phyloP scores from a whole-genome alignment of 1,140 invertebrate species.

The Frieseomelitta varia region DNA sequence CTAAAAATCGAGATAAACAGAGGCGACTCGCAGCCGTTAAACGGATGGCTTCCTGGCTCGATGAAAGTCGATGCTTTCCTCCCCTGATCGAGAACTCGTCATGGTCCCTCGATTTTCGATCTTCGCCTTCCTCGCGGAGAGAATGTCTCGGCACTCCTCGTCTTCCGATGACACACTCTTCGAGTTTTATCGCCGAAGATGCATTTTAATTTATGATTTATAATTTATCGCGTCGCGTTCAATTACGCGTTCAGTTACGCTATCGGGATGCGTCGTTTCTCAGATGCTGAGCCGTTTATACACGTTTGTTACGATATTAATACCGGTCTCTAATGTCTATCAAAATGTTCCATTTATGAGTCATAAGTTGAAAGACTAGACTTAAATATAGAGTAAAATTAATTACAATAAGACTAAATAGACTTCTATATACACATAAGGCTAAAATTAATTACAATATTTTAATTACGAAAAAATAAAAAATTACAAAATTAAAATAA shows the following conservation, averaged over 20 bases:
- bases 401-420: too few relatives aligned
- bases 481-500: too few relatives aligned
- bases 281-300: constrained; percentile 7
- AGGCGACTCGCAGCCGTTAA: constrained; percentile 7
- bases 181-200: constrained; percentile 8
- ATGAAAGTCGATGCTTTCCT: constrained; percentile 31
- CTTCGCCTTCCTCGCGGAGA: constrained; percentile 15
- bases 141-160: constrained; percentile 25
- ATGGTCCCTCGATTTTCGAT: constrained; percentile 34
- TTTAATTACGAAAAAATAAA: too few relatives aligned
- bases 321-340: too few relatives aligned
- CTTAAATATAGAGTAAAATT: too few relatives aligned
- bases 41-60: constrained; percentile 23
- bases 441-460: too few relatives aligned
- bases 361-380: too few relatives aligned
- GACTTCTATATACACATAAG: too few relatives aligned
- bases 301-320: neutral
- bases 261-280: neutral
- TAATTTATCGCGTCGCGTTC: constrained; percentile 52
- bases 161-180: neutral
- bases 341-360: neutral
- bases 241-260: constrained; percentile 43
- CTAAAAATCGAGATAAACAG: neutral
- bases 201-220: neutral
- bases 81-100: constrained; percentile 10